Conservation (phyloP, 1,140 invertebrate species). For the Euura saliciscinereae region DNA sequence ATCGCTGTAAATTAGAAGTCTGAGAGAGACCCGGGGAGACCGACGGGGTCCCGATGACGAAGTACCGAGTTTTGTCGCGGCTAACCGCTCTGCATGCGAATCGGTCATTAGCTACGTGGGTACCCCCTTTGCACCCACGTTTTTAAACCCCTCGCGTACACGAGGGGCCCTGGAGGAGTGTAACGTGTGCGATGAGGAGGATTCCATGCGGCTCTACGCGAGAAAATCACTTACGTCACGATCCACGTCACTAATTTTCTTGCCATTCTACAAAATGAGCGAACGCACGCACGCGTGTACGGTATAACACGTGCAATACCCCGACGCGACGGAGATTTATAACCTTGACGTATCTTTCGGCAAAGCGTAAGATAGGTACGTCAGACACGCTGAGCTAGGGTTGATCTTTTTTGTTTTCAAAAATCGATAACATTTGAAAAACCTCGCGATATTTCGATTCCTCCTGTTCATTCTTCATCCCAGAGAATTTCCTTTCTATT, state of each 20-base stretch:
- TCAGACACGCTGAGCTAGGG: too few species aligned
- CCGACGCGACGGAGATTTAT: not conserved
- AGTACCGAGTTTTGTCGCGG: constrained; percentile 10
- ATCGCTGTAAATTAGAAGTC: constrained; percentile 33
- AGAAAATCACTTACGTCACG: not conserved
- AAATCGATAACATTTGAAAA: too few species aligned
- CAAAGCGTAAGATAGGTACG: too few species aligned
- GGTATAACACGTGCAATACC: not conserved
- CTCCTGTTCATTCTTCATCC: too few species aligned
- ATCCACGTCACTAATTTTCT: not conserved
- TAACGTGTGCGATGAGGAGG: not conserved
- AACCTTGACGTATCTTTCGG: not conserved
- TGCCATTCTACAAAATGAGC: not conserved
- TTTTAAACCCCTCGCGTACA: too few species aligned
- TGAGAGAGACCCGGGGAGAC: constrained; percentile 7
- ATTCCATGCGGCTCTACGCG: not conserved
- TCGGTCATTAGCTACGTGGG: constrained; percentile 27
- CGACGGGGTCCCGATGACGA: constrained; percentile 12
- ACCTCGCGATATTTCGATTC: too few species aligned
- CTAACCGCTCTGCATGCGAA: constrained; percentile 27
- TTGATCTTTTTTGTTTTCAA: too few species aligned
- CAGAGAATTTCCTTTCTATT: too few species aligned
- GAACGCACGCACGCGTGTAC: not conserved
- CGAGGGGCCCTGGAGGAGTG: too few species aligned
- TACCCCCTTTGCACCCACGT: too few species aligned